phyloP scores from a whole-genome alignment of 2,113 vertebrate species.

The Semicossyphus pulcher region DNA sequence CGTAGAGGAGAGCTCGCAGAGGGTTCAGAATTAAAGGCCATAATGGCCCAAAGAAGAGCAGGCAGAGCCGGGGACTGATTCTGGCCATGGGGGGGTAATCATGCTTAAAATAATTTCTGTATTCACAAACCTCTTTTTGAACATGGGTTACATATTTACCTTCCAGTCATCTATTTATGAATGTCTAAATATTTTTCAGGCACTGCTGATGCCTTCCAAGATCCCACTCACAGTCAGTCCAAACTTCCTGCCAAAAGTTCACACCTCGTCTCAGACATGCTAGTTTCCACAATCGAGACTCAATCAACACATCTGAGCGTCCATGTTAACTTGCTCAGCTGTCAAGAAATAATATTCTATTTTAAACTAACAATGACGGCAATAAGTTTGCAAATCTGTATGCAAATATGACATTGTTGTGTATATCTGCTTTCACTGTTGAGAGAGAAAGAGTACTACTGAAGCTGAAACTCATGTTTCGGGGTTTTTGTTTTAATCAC shows the following conservation, averaged over 20 bases:
- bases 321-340: not conserved
- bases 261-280: not conserved
- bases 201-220: not conserved
- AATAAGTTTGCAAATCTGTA: not conserved
- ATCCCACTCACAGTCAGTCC: not conserved
- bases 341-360: not conserved
- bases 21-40: not conserved
- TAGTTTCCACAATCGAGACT: not conserved
- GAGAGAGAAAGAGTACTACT: too few relatives aligned
- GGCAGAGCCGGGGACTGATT: not conserved
- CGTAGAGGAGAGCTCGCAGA: too few relatives aligned
- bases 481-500: too few relatives aligned
- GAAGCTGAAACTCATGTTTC: too few relatives aligned
- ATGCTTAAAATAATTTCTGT: not conserved
- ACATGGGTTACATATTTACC: not conserved
- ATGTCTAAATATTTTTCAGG: too few relatives aligned
- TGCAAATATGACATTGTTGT: not conserved
- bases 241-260: not conserved
- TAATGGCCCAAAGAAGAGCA: not conserved
- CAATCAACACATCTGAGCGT: not conserved
- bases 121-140: too few relatives aligned
- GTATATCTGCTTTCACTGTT: not conserved
- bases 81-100: not conserved
- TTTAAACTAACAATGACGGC: not conserved
- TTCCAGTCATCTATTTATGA: too few relatives aligned